Conservation (phyloP, 1,140 invertebrate species). For the Nebria ingens region DNA sequence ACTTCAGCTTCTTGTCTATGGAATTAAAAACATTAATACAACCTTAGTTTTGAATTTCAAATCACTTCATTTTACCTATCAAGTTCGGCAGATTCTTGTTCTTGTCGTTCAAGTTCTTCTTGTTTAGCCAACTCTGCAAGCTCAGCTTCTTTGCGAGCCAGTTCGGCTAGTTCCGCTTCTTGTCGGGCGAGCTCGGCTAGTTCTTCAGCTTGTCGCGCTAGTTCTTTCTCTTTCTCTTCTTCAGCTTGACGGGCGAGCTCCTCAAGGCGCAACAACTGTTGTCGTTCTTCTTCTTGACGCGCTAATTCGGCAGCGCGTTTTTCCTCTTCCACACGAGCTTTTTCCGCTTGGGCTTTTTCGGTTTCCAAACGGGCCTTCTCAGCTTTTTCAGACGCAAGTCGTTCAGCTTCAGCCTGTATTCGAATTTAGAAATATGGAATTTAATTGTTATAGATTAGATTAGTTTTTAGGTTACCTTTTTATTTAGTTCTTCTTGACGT, state of each 20-base stretch:
- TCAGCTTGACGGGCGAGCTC: conserved; percentile 44
- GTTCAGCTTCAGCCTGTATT: conserved; percentile 34
- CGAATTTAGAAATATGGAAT: not conserved
- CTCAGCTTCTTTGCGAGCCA: conserved; percentile 45
- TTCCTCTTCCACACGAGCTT: conserved; percentile 36
- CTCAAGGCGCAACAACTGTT: conserved; percentile 32
- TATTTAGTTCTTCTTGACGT: conserved; percentile 28
- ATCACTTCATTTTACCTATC: conserved; percentile 40
- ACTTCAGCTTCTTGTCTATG: conserved; percentile 31
- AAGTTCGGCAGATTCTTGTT: conserved; percentile 44
- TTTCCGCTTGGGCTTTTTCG: conserved; percentile 28
- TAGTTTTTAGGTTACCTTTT: conserved; percentile 22
- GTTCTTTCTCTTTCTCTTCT: conserved; percentile 39
- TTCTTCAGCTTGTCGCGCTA: conserved; percentile 42
- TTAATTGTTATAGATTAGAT: not conserved
- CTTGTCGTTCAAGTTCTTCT: conserved; percentile 47
- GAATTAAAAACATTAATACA: too few relatives aligned
- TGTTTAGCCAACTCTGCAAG: conserved; percentile 46
- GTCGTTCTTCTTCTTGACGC: conserved; percentile 38
- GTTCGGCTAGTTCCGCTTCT: conserved; percentile 49
- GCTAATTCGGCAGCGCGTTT: conserved; percentile 40
- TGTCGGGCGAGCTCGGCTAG: conserved; percentile 35
- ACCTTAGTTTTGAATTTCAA: too few relatives aligned
- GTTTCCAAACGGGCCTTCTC: conserved; percentile 37
- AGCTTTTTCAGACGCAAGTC: conserved; percentile 29